Evolutionary conservation across 2,797 vertebrate genomes (phyloP), one percentile per base, ranked within the genome.

Genomic region (Arctocebus calabarensis): DNA sequence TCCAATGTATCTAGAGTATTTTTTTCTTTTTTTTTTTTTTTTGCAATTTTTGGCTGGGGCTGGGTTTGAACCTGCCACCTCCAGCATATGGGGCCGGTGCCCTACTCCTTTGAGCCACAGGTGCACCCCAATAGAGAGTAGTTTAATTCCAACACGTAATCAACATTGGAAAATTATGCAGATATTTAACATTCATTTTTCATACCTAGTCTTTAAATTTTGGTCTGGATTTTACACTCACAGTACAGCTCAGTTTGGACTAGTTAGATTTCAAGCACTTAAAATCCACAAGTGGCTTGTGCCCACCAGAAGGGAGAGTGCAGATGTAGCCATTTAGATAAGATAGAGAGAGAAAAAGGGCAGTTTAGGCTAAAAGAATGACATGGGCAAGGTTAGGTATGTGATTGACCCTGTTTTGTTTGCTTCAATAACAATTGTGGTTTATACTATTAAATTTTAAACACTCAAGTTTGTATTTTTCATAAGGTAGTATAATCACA

Each of bases 141-240:
- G 71, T 62, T 85, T 78, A 81, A 92, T 73, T 84, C 84, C 84
- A 96, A 90, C 43, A 55, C 66, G n/a, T 78, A 91, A 92, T 90
- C 27, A 66, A 89, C 68, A 75, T 55, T 70, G 37, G 40, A 74
- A 96, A 94, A 90, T 88, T 9, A 70, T 82, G 27, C 7, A 55
- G 8, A 34, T 66, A 79, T 29, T 71, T 37, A 55, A 61, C 25
- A 71, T 57, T 93, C 14, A 52, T 94, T 91, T 94, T 71, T 55
- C 57, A n/a, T 81, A 62, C 7, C 34, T 79, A 68, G n/a, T 91
- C 32, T 96, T 93, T 70, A 43, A 74, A 81, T 34, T 88, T 23
- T 92, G 23, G 23, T 23, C 22, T 89, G 48, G n/a, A 61, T 66
- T 90, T 88, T 89, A 59, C 61, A 89, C 29, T 70, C 45, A 66